phyloP scores from a whole-genome alignment of 2,113 vertebrate species.

The Poicephalus meyeri region DNA sequence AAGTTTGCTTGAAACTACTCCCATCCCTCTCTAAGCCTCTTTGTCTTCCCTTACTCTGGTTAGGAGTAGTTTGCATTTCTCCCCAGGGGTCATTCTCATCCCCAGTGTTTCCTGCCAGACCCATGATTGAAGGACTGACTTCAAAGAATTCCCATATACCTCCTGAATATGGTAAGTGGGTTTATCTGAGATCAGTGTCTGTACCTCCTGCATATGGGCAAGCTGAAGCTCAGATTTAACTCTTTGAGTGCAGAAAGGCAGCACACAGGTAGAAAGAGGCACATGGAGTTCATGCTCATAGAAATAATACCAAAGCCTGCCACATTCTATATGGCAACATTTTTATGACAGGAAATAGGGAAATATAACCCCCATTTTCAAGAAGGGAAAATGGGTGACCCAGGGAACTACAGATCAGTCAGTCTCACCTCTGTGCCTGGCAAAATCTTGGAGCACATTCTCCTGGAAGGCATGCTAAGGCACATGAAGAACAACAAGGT shows the following conservation, averaged over 20 bases:
- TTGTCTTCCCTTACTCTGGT: not conserved
- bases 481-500: no score
- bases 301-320: not conserved
- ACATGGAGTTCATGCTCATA: accelerated
- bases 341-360: no score
- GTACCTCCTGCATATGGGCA: not conserved
- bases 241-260: not conserved
- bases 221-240: not conserved
- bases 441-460: no score
- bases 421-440: no score
- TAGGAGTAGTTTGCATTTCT: not conserved
- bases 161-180: not conserved
- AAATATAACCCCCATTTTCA: no score
- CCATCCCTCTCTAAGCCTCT: not conserved
- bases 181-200: not conserved
- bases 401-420: no score
- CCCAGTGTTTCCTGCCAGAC: not conserved
- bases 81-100: not conserved
- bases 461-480: no score
- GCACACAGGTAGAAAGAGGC: not conserved
- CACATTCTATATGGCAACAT: not conserved
- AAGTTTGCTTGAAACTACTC: not conserved
- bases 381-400: no score
- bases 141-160: not conserved
- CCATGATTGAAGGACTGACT: not conserved